Evolutionary conservation across 92 coral and sea anemone genomes (phyloP).

Genomic region (Pocillopora meandrina): DNA sequence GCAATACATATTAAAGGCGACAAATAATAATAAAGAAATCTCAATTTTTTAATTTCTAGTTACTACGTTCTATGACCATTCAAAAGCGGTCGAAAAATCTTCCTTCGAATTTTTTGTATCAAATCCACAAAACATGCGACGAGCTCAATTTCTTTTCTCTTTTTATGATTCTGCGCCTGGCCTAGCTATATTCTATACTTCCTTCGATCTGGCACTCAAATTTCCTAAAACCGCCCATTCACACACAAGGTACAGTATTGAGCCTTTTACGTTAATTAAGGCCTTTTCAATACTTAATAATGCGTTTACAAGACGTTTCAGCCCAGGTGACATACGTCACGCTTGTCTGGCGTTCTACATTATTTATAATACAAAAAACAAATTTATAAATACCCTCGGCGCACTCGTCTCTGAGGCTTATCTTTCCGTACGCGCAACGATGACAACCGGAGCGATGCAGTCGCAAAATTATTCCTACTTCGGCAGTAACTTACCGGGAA

Average conservation of each 20-base stretch:
- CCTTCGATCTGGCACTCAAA: slow-evolving; percentile 56
- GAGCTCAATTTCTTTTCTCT: not conserved
- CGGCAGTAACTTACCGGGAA: slow-evolving; percentile 74
- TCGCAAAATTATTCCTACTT: slow-evolving; percentile 95
- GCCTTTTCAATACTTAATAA: slow-evolving; percentile 92
- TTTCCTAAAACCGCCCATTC: slow-evolving; percentile 72
- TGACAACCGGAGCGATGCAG: slow-evolving; percentile 97
- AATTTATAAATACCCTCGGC: slow-evolving; percentile 97
- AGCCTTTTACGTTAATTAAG: slow-evolving; percentile 93
- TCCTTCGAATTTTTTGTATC: not conserved
- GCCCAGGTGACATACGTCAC: slow-evolving; percentile 99
- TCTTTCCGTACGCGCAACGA: slow-evolving; percentile 74
- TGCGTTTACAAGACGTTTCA: slow-evolving; percentile 90
- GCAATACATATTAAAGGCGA: slow-evolving; percentile 24
- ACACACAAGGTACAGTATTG: slow-evolving; percentile 73
- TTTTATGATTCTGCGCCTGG: slow-evolving; percentile 34
- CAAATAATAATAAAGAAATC: slow-evolving; percentile 14
- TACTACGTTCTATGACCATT: slow-evolving; percentile 14
- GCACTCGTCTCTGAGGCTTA: slow-evolving; percentile 70
- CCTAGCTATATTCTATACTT: slow-evolving; percentile 47
- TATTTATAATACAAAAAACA: slow-evolving; percentile 85
- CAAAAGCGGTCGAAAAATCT: slow-evolving; percentile 1
- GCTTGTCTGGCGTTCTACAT: slow-evolving; percentile 99
- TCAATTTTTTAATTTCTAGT: slow-evolving; percentile 33
- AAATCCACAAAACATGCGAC: slow-evolving; percentile 1